Evolutionary conservation across 2,888 invertebrate genomes (phyloP), one percentile per base, ranked within the genome.

Genomic region (Phoenoteleia sp.): DNA sequence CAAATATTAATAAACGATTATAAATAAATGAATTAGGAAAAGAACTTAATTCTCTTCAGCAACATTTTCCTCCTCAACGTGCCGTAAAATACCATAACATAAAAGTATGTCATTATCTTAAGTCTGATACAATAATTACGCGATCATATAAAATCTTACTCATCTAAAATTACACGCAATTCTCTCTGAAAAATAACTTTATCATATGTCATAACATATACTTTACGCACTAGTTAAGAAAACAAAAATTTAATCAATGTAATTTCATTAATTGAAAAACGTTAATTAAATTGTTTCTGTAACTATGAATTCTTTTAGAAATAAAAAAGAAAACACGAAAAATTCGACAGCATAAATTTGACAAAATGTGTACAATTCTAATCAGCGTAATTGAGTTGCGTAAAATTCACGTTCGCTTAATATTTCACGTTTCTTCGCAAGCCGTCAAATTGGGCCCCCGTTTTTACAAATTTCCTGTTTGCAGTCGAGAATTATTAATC

Each of bases 391-490:
- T 36, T 45, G 29, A 1, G 72, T 75, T 75, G 56, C 75, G 64
- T n/a, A 75, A 75, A 64, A 64, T 49, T 39, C 25, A 7, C 47
- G 33, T 13, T 36, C 21, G 29, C 33, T 49, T 39, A 47, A 36
- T 72, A 49, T 15, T 60, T 60, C 72, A 25, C 23, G 3, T 52
- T 52, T 25, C 52, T 52, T 25, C 17, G 21, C 21, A 9, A 21
- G 25, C 21, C 58, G 52, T 56, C 60, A 69, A 69, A 77, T 60
- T 62, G 52, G 67, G 27, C 25, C 47, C 27, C 27, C 56, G 36
- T 80, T 72, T 80, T 80, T 66, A 36, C 72, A 27, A 56, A 58
- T 76, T 82, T 75, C 71, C 75, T 75, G 76, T 64, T 62, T 33
- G 45, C 74, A 42, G 67, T 5, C 67, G 47, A 27, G 47, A 36